Evolutionary conservation across 2,797 vertebrate genomes (phyloP).

Genomic region (Argyrosomus regius): DNA sequence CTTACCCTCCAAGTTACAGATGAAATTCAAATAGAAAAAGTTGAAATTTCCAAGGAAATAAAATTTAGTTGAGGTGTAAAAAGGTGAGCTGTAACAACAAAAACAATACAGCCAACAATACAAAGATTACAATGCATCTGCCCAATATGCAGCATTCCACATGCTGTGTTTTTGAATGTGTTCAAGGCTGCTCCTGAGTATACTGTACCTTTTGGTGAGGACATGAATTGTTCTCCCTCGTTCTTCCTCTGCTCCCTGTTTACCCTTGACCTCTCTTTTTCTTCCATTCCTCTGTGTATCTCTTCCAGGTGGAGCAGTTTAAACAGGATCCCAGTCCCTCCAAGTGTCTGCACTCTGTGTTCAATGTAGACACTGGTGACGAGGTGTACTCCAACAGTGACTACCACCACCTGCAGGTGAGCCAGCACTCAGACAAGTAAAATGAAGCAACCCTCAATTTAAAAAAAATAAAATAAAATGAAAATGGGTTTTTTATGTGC

Average conservation of each 20-base stretch:
- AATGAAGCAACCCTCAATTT: not conserved
- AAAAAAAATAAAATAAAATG: not conserved
- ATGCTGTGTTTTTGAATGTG: conserved; percentile 2
- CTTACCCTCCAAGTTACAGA: too few species aligned
- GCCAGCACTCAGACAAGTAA: conserved; percentile 7
- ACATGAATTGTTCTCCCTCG: not conserved
- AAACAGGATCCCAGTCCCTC: conserved; percentile 96
- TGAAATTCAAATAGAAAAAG: not conserved
- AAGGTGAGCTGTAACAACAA: not conserved
- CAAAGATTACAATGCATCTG: not conserved
- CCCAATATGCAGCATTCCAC: not conserved
- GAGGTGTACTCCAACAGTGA: conserved; percentile 87
- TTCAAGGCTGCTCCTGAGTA: not conserved
- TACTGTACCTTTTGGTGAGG: not conserved
- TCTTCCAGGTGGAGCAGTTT: conserved; percentile 93
- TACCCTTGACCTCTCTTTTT: conserved; percentile 20
- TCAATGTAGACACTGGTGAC: conserved; percentile 92
- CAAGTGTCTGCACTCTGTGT: conserved; percentile 95
- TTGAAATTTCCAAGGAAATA: not conserved
- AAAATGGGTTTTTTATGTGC: not conserved
- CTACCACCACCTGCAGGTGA: conserved; percentile 97
- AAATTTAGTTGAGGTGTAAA: not conserved
- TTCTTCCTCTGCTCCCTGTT: not conserved
- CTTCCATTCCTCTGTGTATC: not conserved
- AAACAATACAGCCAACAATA: not conserved